phyloP scores from a whole-genome alignment of 2,888 invertebrate genomes.

The Caenorhabditis imperialis region DNA sequence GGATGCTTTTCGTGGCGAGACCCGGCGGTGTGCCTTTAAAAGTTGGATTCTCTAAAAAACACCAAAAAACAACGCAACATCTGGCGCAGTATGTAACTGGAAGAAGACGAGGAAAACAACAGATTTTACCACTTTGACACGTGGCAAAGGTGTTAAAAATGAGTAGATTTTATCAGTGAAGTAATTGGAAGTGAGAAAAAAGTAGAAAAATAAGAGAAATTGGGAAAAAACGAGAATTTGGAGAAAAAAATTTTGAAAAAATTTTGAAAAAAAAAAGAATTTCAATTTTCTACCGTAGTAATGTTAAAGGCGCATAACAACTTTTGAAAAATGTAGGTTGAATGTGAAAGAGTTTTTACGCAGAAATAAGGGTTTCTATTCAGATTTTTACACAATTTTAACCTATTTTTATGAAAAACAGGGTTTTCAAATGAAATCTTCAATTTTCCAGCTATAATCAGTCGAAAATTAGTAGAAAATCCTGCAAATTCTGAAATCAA shows the following conservation, averaged over 20 bases:
- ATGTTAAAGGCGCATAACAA: background rate
- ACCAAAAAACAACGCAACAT: background rate
- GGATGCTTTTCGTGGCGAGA: constrained; percentile 12
- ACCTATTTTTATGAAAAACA: no score
- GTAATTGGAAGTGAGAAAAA: background rate
- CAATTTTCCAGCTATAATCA: no score
- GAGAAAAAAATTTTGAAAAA: background rate
- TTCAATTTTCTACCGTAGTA: background rate
- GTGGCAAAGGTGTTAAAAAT: background rate
- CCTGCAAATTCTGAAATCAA: no score
- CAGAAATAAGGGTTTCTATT: background rate
- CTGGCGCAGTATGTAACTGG: background rate
- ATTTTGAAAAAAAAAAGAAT: background rate
- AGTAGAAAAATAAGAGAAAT: no score
- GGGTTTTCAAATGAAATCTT: no score
- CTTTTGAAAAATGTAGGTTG: no score
- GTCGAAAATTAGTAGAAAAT: no score
- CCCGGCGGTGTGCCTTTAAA: background rate
- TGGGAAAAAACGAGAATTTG: background rate
- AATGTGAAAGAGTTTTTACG: no score
- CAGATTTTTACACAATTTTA: background rate
- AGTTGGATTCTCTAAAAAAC: background rate
- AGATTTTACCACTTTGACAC: constrained; percentile 5
- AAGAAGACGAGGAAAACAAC: background rate
- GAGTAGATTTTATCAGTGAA: background rate